A percentile compares a stretch with the other conserved stretches of the same genome.
Conservation (phyloP, 2,113 vertebrate species). For the Mesitornis unicolor region DNA sequence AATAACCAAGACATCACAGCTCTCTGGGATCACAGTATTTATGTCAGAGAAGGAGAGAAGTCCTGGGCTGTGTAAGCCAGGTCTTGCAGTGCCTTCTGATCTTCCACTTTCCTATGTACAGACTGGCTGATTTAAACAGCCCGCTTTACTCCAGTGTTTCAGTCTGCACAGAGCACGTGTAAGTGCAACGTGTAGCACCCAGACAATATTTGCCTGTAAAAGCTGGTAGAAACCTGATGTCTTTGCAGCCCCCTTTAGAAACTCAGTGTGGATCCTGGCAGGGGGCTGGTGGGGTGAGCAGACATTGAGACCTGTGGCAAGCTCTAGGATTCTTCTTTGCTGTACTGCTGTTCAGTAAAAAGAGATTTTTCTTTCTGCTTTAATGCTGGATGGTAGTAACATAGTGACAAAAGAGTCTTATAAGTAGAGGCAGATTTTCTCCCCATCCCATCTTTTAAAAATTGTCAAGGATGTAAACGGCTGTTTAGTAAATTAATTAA, state of each 20-base stretch:
- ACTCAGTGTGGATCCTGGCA: rapidly evolving
- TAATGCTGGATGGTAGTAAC: not conserved
- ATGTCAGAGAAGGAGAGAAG: not conserved
- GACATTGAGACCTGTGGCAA: not conserved
- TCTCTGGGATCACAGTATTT: not conserved
- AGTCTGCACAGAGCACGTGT: not conserved
- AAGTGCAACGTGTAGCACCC: not conserved
- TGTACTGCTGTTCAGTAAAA: not conserved
- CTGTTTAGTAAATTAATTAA: not conserved
- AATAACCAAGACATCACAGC: not conserved
- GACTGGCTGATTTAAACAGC: not conserved
- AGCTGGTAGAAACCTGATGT: not conserved
- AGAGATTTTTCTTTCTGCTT: not conserved
- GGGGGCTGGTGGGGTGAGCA: not conserved
- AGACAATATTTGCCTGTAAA: not conserved
- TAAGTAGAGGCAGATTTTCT: not conserved
- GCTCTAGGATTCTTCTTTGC: not conserved
- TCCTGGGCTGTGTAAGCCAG: not conserved
- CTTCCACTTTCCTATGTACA: not conserved
- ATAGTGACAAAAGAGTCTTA: not conserved
- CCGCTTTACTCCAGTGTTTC: not conserved
- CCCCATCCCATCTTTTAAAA: not conserved
- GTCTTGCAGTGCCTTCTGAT: not conserved
- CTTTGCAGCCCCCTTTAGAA: not conserved
- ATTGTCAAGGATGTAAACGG: not conserved